Percentiles rank a stretch among this genome's conserved stretches.
phyloP scores from a whole-genome alignment of 2,113 vertebrate genomes.

The Beaufortia kweichowensis region DNA sequence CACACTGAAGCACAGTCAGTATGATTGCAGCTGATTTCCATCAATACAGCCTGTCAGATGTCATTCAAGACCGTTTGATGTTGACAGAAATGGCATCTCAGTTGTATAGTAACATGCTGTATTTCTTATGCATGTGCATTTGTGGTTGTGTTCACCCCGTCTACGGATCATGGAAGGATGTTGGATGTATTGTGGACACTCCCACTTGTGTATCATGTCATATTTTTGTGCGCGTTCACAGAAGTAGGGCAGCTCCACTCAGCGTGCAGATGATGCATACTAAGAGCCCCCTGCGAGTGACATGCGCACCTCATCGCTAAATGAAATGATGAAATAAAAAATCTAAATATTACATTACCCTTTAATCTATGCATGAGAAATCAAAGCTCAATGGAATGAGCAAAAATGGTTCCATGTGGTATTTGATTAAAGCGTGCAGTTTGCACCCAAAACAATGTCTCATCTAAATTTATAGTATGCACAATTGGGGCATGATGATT shows the following conservation, averaged over 20 bases:
- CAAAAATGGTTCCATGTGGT: not conserved
- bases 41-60: conserved; percentile 22
- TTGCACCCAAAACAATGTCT: not conserved
- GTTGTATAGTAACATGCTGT: not conserved
- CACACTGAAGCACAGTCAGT: not conserved
- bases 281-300: conserved; percentile 13
- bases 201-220: conserved; percentile 41
- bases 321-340: not conserved
- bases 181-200: conserved; percentile 34
- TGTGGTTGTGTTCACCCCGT: not conserved
- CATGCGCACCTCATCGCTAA: not conserved
- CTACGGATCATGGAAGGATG: not conserved
- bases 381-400: not conserved
- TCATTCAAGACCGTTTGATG: not conserved
- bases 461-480: not conserved
- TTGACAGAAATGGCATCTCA: not conserved
- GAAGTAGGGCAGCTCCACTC: conserved; percentile 42
- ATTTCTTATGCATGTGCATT: not conserved
- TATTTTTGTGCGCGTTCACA: conserved; percentile 20
- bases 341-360: not conserved
- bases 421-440: not conserved
- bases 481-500: not conserved
- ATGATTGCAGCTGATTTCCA: conserved; percentile 7
- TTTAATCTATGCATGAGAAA: not conserved
- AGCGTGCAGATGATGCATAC: conserved; percentile 26